Conservation (phyloP, 2,888 invertebrate genomes). For the Rhingia rostrata region DNA sequence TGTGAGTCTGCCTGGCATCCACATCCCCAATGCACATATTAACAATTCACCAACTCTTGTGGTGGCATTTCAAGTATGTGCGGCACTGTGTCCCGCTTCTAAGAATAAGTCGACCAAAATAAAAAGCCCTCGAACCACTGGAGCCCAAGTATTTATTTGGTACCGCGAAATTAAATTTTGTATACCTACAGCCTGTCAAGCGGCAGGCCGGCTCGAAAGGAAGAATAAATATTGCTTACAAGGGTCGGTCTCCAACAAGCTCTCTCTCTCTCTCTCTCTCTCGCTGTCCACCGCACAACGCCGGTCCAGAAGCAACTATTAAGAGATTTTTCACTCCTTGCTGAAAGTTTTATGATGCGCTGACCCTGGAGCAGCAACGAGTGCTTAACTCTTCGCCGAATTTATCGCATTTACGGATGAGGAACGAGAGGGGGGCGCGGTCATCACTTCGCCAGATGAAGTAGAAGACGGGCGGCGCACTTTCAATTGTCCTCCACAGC, state of each 20-base stretch:
- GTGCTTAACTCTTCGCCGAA: constrained; percentile 63
- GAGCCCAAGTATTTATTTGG: constrained; percentile 69
- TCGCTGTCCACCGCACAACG: no score
- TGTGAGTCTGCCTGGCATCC: neutral
- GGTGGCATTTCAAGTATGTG: constrained; percentile 68
- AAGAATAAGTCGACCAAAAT: constrained; percentile 70
- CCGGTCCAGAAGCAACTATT: constrained; percentile 61
- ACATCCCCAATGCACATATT: constrained; percentile 53
- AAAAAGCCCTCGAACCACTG: constrained; percentile 41
- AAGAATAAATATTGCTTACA: constrained; percentile 54
- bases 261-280: constrained; percentile 8
- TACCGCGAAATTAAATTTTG: constrained; percentile 74
- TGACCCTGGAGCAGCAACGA: constrained; percentile 59
- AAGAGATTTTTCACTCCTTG: constrained; percentile 74
- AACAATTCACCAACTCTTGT: constrained; percentile 68
- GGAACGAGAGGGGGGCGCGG: neutral
- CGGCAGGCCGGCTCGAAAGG: constrained; percentile 18
- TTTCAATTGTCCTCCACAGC: constrained; percentile 64
- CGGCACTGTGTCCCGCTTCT: constrained; percentile 28
- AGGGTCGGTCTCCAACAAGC: constrained; percentile 18
- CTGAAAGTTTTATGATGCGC: constrained; percentile 74
- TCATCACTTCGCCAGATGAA: constrained; percentile 15
- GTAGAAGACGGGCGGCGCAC: constrained; percentile 54
- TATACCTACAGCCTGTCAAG: constrained; percentile 62
- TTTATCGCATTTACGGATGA: constrained; percentile 67